Percentiles rank a stretch among this genome's conserved stretches.
Conservation (phyloP, 2,888 invertebrate genomes). For the Tridacna crocea region DNA sequence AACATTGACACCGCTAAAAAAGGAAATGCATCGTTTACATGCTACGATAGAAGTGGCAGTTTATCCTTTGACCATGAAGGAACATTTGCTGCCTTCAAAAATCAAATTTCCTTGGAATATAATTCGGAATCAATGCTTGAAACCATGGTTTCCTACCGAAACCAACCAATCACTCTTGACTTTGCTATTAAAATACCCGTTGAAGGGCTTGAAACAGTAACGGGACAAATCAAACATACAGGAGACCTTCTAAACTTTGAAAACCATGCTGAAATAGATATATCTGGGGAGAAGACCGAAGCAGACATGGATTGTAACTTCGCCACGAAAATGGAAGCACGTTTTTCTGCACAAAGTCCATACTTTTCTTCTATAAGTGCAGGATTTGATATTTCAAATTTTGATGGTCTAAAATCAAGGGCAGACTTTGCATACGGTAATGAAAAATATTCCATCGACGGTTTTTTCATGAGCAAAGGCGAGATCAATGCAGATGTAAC, state of each 20-base stretch:
- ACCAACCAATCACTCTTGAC: background rate
- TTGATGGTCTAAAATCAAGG: slow-evolving; percentile 20
- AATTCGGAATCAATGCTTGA: slow-evolving; percentile 28
- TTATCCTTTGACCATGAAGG: slow-evolving; percentile 50
- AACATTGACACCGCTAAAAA: slow-evolving; percentile 27
- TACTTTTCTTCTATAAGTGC: slow-evolving; percentile 25
- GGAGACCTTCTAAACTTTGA: slow-evolving; percentile 40
- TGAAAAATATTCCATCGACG: slow-evolving; percentile 37
- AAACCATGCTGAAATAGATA: slow-evolving; percentile 45
- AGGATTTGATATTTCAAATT: slow-evolving; percentile 46
- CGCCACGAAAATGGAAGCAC: slow-evolving; percentile 48
- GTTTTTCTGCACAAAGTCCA: slow-evolving; percentile 37
- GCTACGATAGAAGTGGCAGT: slow-evolving; percentile 3
- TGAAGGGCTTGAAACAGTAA: slow-evolving; percentile 23
- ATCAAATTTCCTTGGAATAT: slow-evolving; percentile 1
- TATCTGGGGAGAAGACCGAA: slow-evolving; percentile 55
- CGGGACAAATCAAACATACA: slow-evolving; percentile 40
- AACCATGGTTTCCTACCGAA: slow-evolving; percentile 7
- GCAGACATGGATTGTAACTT: slow-evolving; percentile 56
- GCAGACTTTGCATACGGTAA: slow-evolving; percentile 24
- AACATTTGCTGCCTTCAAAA: slow-evolving; percentile 37
- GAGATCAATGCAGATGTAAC: slow-evolving; percentile 29
- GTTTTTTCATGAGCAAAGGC: slow-evolving; percentile 15
- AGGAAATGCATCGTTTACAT: slow-evolving; percentile 15
- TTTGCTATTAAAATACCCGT: background rate